Evolutionary conservation across 2,797 vertebrate genomes (phyloP).

Genomic region (Lepus oiostolus): DNA sequence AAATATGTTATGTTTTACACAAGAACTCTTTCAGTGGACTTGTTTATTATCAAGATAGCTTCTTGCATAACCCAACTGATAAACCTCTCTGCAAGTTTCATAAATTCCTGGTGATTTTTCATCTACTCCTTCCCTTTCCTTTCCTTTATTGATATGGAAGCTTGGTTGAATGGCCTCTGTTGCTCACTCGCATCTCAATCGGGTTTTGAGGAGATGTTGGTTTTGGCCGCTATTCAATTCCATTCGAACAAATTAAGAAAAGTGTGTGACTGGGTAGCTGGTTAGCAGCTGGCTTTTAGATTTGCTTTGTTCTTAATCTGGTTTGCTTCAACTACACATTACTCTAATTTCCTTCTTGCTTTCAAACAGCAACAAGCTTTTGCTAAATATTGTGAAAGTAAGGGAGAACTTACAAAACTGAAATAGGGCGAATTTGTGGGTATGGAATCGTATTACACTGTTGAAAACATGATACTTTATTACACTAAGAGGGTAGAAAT

Average conservation of each 20-base stretch:
- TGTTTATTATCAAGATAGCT: slow-evolving; percentile 6
- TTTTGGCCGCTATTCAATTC: slow-evolving; percentile 52
- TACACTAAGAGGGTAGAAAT: background rate
- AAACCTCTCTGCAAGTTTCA: slow-evolving; percentile 42
- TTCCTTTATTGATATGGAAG: slow-evolving; percentile 54
- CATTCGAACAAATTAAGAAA: slow-evolving; percentile 52
- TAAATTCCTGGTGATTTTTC: slow-evolving; percentile 44
- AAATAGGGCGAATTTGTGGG: slow-evolving; percentile 16
- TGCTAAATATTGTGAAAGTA: slow-evolving; percentile 34
- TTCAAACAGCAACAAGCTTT: slow-evolving; percentile 15
- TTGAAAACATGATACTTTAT: slow-evolving; percentile 33
- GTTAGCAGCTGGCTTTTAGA: slow-evolving; percentile 38
- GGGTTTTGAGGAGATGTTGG: slow-evolving; percentile 65
- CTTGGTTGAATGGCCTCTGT: background rate
- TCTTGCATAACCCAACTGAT: slow-evolving; percentile 46
- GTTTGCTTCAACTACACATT: background rate
- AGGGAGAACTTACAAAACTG: background rate
- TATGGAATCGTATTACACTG: background rate
- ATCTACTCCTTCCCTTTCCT: slow-evolving; percentile 19
- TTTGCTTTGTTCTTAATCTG: slow-evolving; percentile 9
- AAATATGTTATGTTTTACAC: slow-evolving; percentile 39
- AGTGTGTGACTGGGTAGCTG: background rate
- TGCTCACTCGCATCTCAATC: slow-evolving; percentile 44
- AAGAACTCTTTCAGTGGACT: background rate
- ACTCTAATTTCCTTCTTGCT: slow-evolving; percentile 41